These are phyloP conservation scores for Trogon surrucura DNA, from an alignment of 2,113 vertebrate species.

Conservation along the genomic window DNA sequence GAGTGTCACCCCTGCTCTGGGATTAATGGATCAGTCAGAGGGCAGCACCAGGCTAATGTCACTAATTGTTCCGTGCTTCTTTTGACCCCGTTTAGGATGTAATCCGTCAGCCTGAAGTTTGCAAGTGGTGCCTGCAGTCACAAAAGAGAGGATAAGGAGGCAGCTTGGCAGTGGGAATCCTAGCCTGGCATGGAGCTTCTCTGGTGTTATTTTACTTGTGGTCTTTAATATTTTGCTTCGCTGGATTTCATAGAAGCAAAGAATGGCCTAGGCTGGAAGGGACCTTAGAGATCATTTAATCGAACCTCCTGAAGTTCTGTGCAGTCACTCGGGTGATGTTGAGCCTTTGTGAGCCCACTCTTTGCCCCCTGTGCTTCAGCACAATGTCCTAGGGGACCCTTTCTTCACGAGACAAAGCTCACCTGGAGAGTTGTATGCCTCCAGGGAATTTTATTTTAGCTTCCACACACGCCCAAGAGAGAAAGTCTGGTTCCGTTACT, in stretches of 20 bases:
- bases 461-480: not conserved
- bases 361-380: not conserved
- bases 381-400: not conserved
- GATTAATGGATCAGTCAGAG: not conserved
- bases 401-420: not conserved
- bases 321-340: not conserved
- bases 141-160: not conserved
- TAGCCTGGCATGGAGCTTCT: not conserved
- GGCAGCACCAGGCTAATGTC: not conserved
- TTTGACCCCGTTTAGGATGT: constrained; percentile 6
- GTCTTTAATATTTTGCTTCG: too few species aligned
- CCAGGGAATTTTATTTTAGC: not conserved
- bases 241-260: too few species aligned
- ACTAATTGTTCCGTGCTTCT: constrained; percentile 23
- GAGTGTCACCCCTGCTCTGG: not conserved
- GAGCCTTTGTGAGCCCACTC: not conserved
- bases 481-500: not conserved
- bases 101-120: not conserved
- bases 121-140: not conserved
- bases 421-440: not conserved
- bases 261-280: too few species aligned
- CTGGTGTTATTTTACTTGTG: not conserved
- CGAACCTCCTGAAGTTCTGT: not conserved
- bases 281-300: too few species aligned
- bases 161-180: not conserved